Conservation (phyloP, 2,113 vertebrate species). For the Dolichotis patagonum region DNA sequence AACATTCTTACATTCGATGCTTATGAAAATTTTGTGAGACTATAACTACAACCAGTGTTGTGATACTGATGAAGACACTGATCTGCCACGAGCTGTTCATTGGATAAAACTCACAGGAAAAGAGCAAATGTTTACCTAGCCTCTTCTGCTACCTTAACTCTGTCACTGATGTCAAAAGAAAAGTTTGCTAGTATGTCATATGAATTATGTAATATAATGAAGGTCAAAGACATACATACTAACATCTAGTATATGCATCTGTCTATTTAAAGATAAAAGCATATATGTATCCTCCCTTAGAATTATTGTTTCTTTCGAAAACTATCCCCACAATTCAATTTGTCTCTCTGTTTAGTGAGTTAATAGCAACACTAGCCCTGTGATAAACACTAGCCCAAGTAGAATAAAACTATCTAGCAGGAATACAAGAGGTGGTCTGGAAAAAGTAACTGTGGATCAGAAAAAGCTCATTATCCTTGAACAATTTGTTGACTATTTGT, state of each 20-base stretch:
- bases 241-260: neutral
- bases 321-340: neutral
- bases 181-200: neutral
- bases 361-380: neutral
- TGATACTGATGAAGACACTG: neutral
- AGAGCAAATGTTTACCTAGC: neutral
- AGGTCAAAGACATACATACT: neutral
- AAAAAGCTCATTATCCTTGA: neutral
- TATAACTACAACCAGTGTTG: neutral
- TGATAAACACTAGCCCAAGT: neutral
- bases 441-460: neutral
- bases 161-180: neutral
- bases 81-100: neutral
- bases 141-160: neutral
- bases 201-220: neutral
- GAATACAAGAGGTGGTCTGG: neutral
- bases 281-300: neutral
- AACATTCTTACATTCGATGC: neutral
- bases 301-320: conserved; percentile 31
- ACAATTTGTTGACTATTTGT: neutral
- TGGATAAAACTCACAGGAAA: neutral
- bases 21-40: neutral
- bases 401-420: neutral
- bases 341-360: neutral
- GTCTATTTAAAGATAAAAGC: neutral